These are phyloP conservation scores for Gobius niger DNA, from an alignment of 2,113 vertebrate genomes.

Conservation along the genomic window DNA sequence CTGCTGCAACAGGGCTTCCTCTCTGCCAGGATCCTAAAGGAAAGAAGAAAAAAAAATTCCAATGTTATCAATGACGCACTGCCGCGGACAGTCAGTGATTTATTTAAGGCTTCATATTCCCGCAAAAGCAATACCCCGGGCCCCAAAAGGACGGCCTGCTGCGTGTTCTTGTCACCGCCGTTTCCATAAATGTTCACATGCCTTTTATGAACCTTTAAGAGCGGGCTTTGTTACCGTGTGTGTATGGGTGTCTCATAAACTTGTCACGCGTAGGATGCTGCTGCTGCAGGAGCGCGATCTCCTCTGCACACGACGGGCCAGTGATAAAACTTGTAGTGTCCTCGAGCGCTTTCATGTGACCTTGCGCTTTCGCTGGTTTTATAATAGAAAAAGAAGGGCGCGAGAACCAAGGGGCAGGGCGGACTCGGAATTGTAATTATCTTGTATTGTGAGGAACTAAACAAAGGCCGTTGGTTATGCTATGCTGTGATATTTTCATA, in stretches of 20 bases:
- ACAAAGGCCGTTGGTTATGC: not conserved
- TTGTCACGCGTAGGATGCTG: conserved; percentile 37
- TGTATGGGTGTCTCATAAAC: conserved; percentile 39
- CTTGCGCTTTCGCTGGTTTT: conserved; percentile 67
- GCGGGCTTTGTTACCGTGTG: conserved; percentile 16
- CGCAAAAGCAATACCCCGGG: conserved; percentile 33
- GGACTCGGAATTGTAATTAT: conserved; percentile 29
- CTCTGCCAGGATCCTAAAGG: conserved; percentile 88
- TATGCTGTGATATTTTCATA: not conserved
- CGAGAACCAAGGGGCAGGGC: conserved; percentile 15
- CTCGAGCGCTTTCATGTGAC: conserved; percentile 57
- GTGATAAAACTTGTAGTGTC: conserved; percentile 63
- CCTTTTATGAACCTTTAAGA: conserved; percentile 50
- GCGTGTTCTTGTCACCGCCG: conserved; percentile 5
- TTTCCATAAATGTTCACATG: conserved; percentile 24
- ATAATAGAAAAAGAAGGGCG: conserved; percentile 18
- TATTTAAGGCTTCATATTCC: conserved; percentile 28
- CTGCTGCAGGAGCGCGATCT: conserved; percentile 24
- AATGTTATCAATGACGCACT: conserved; percentile 32
- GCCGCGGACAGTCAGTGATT: conserved; percentile 29
- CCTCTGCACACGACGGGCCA: conserved; percentile 19
- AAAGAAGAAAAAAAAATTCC: conserved; percentile 43
- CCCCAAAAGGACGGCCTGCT: conserved; percentile 14
- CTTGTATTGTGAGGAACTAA: not conserved
- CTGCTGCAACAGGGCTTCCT: conserved; percentile 89